A percentile compares a stretch with the other conserved stretches of the same genome.
Evolutionary conservation across 2,888 invertebrate species (phyloP).

Genomic region (Cantharis rufa): DNA sequence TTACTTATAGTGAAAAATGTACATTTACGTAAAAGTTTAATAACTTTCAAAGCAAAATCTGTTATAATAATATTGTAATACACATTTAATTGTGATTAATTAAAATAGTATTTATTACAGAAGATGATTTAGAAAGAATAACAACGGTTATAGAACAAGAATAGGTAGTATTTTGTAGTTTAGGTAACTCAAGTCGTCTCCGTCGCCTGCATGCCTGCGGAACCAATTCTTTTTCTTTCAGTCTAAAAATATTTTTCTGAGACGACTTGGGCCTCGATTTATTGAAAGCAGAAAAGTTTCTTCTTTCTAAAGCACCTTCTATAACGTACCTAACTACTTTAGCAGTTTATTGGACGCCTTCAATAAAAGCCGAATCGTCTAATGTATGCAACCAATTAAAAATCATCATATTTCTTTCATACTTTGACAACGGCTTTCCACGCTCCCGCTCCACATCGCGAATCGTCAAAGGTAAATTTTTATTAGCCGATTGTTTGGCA

Average conservation of each 20-base stretch:
- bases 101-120: conserved; percentile 1
- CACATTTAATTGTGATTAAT: background rate
- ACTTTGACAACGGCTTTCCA: conserved; percentile 83
- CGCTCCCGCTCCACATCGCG: conserved; percentile 80
- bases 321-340: conserved; percentile 8
- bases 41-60: background rate
- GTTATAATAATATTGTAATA: background rate
- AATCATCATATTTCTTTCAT: conserved; percentile 93
- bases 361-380: conserved; percentile 69
- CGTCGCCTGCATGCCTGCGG: background rate
- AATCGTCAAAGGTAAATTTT: conserved; percentile 68
- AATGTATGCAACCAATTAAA: conserved; percentile 92
- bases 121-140: background rate
- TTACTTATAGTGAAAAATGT: background rate
- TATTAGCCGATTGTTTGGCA: conserved; percentile 56
- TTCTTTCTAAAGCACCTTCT: background rate
- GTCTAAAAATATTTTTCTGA: background rate
- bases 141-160: background rate
- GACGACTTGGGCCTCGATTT: background rate
- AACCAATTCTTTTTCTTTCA: background rate
- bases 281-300: background rate
- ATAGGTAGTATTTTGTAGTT: background rate
- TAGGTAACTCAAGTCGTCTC: background rate
- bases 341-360: conserved; percentile 52
- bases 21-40: background rate